Conservation (phyloP, 2,113 vertebrate genomes). For the Caracal caracal region DNA sequence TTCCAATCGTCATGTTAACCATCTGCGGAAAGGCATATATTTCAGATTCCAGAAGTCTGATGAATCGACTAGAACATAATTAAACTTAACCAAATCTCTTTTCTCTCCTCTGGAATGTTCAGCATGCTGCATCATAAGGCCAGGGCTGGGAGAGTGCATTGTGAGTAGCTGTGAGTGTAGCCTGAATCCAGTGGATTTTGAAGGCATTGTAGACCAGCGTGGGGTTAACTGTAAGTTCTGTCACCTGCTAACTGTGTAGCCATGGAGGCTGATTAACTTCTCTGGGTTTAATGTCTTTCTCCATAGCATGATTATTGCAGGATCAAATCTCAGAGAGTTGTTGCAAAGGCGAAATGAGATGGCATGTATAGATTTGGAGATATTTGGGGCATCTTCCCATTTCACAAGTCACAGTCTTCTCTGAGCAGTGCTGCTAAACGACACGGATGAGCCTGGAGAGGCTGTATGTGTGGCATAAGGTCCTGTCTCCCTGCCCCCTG, state of each 20-base stretch:
- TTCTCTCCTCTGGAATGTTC: neutral
- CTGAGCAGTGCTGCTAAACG: neutral
- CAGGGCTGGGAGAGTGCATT: neutral
- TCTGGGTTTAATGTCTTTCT: neutral
- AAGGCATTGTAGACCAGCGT: neutral
- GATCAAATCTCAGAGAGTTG: neutral
- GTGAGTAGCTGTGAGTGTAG: neutral
- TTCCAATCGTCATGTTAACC: slow-evolving; percentile 3
- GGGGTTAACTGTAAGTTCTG: neutral
- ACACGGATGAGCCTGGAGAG: neutral
- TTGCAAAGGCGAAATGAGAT: neutral
- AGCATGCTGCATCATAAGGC: neutral
- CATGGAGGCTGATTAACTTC: neutral
- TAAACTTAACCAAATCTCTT: slow-evolving; percentile 22
- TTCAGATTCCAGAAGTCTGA: slow-evolving; percentile 42
- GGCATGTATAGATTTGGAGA: neutral
- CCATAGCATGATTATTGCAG: neutral
- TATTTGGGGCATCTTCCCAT: neutral
- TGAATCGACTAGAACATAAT: slow-evolving; percentile 45
- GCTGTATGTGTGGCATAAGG: neutral
- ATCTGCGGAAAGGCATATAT: slow-evolving; percentile 45
- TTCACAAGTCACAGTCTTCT: neutral
- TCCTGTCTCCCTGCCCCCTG: neutral
- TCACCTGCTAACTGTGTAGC: neutral
- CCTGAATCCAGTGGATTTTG: neutral